These are phyloP conservation scores for Achlya flavicornis DNA, from an alignment of 2,888 invertebrate genomes.

Conservation along the genomic window DNA sequence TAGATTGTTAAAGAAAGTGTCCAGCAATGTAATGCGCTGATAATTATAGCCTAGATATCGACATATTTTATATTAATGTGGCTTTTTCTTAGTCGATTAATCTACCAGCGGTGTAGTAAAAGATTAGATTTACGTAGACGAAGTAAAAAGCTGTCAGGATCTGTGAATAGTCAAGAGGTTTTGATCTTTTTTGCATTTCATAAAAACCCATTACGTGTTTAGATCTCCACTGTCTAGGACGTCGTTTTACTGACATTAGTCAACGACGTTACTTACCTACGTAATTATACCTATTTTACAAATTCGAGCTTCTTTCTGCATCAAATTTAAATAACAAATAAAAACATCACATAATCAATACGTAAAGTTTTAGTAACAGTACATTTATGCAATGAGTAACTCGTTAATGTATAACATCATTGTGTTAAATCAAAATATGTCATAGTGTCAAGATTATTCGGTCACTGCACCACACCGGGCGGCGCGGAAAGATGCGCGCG, in stretches of 20 bases:
- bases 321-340: too few species aligned
- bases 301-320: too few species aligned
- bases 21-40: background rate
- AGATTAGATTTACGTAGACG: background rate
- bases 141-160: background rate
- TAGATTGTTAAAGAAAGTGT: background rate
- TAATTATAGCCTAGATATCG: background rate
- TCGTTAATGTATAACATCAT: background rate
- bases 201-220: background rate
- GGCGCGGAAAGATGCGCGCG: conserved; percentile 71
- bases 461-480: conserved; percentile 39
- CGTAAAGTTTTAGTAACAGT: too few species aligned
- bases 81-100: background rate
- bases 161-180: background rate
- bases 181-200: background rate
- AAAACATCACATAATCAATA: too few species aligned
- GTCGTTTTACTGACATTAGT: too few species aligned
- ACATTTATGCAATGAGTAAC: background rate
- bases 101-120: background rate
- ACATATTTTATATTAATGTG: background rate
- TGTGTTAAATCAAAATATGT: conserved; percentile 35
- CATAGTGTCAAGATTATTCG: conserved; percentile 56
- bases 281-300: too few species aligned
- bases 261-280: too few species aligned
- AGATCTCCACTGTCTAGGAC: too few species aligned